Base-by-base conservation (phyloP, 2,113 vertebrate species). In the Mobula birostris region DNA sequence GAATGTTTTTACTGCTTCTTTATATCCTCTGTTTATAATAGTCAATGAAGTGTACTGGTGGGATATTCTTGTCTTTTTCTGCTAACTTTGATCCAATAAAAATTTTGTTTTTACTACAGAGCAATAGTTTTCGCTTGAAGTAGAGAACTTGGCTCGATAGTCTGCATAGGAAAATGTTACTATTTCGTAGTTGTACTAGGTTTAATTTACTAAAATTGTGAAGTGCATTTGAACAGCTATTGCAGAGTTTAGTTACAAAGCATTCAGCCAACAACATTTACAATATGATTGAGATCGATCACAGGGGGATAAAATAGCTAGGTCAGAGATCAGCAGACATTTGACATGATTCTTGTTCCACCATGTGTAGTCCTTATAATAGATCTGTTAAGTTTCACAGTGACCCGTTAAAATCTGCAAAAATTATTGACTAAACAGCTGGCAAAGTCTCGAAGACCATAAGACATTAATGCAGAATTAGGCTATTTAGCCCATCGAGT, bases 271-370 rank as follows among this genome's bases (percentile, higher is more conserved):
- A 61, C 61, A 61, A 24, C 27, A 87, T 87, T 87, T 56, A 87
- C 29, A 87, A 61, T 61, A 27, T 61, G 83, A 63, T 61, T 87
- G 83, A 87, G 24, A 87, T 87, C 56, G 21, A 15, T 48, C 83
- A 61, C 27, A 24, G 29, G 83, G 56, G 61, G 61, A 87, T 48
- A 87, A 87, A 61, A 61, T 61, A 87, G 56, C 58, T 61, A 56
- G 56, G 24, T 9, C 56, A 61, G 29, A 12, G 27, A 27, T 61
- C 83, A 14, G 83, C 21, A 14, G 24, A 56, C 27, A 63, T 61
- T 87, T 87, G 83, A 87, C 83, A 87, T 87, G 56, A 27, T n/a
- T n/a, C 83, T 87, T 87, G 83, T 61, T 61, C 83, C 83, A 87
- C 48, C 56, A 61, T 87, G 24, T 87, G 56, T 27, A 61, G 56